Base-by-base conservation (phyloP, 2,888 invertebrate genomes). In the Polydrusus cervinus region DNA sequence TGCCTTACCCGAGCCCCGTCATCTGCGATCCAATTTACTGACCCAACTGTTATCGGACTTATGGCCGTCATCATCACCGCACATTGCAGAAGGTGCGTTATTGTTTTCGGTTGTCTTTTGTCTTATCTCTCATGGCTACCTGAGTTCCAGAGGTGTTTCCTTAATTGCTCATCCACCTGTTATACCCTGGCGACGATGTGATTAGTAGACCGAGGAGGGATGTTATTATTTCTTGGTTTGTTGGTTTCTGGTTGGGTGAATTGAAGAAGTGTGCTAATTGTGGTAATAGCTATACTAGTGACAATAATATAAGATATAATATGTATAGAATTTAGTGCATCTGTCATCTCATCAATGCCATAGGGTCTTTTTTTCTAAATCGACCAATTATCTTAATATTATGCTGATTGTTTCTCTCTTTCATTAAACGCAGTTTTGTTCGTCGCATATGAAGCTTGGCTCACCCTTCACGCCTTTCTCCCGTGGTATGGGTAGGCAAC, bases 21-120 rank as follows among this genome's bases (percentile, higher is more conserved):
- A 85, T 85, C 85, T 85, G 85, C 80, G 83, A 82, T 84, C 83
- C 82, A 83, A 84, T 84, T 84, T 83, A 77, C 78, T 78, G 75
- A 75, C 76, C 78, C 83, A 82, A 81, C 84, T 82, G 84, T 83
- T 82, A 81, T 81, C 78, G 47, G 25, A 20, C 61, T 75, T 73
- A 65, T 53, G 67, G 66, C 40, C 73, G 49, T 47, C 47, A 47
- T 73, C 73, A 60, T 47, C 47, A 47, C 67, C 73, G n/a, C n/a
- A 67, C 20, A 53, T 55, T 16, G 64, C 74, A 69, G 65, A 70
- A 74, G 74, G 74, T 74, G 70, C 74, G 40, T 74, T 74, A 74
- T 74, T 70, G 74, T 70, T 62, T 74, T 74, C 74, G 69, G 64
- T 47, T 40, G 73, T 69, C 65, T 64, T 74, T 74, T 69, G 74